phyloP scores from a whole-genome alignment of 2,888 invertebrate species.

The Athalia rosae region DNA sequence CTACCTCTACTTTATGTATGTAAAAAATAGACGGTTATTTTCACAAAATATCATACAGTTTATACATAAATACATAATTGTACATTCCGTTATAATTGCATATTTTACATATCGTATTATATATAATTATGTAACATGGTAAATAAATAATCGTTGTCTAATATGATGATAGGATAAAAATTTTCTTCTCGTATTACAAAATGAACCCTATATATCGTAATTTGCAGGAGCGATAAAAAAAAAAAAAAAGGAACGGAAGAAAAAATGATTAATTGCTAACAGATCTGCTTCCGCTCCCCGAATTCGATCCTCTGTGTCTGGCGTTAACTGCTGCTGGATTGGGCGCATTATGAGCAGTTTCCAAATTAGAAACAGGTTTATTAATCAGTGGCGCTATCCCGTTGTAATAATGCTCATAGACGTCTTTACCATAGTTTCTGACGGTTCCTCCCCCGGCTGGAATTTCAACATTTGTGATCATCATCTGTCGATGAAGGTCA shows the following conservation, averaged over 20 bases:
- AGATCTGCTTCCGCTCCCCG: conserved; percentile 66
- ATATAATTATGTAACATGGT: too few relatives aligned
- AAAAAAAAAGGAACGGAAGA: background rate
- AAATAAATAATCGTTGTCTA: background rate
- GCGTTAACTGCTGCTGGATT: conserved; percentile 43
- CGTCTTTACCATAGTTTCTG: conserved; percentile 62
- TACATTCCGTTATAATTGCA: conserved; percentile 18
- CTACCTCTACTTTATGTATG: background rate
- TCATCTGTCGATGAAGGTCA: too few relatives aligned
- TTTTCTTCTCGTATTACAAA: background rate
- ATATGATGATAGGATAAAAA: background rate
- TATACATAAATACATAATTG: background rate
- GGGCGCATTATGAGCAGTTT: too few relatives aligned
- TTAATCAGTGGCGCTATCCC: conserved; percentile 58
- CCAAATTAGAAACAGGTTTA: too few relatives aligned
- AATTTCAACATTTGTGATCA: conserved; percentile 28
- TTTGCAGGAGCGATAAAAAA: background rate
- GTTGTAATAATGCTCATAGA: conserved; percentile 63
- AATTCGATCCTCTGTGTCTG: conserved; percentile 52
- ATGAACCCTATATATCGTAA: background rate
- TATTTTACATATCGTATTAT: too few relatives aligned
- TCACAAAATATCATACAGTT: background rate
- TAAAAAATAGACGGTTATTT: conserved; percentile 6
- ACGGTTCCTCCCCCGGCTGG: conserved; percentile 42
- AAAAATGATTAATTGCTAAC: conserved; percentile 60